Percentiles rank a stretch among this genome's conserved stretches.
Conservation (phyloP, 2,888 invertebrate species). For the Stegophylla sp. region DNA sequence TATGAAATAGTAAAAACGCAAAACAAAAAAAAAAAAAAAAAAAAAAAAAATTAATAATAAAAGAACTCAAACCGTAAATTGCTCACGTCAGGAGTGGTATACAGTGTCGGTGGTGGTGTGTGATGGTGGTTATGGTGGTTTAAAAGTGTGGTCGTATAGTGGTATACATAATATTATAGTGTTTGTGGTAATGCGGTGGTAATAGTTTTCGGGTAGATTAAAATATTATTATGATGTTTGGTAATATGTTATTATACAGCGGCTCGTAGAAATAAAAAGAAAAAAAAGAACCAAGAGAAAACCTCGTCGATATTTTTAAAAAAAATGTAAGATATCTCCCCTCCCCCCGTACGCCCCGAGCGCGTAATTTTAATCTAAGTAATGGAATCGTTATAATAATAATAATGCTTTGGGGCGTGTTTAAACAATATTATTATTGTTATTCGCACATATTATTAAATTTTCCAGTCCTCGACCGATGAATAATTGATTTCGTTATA, state of each 20-base stretch:
- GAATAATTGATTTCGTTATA: neutral
- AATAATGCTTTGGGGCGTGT: neutral
- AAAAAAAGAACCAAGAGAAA: no score
- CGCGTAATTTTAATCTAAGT: no score
- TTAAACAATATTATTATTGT: neutral
- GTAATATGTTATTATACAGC: no score
- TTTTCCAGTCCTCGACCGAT: conserved; percentile 24
- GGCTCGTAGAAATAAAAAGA: no score
- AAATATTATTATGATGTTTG: conserved; percentile 43
- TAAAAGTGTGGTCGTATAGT: neutral
- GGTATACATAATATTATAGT: neutral
- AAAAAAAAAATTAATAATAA: conserved; percentile 23
- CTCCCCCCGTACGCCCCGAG: no score
- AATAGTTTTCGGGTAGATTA: conserved; percentile 8
- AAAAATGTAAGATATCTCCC: no score
- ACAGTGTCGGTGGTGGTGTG: neutral
- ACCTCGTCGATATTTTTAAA: no score
- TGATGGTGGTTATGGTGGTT: conserved; percentile 2
- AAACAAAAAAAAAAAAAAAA: conserved; percentile 29
- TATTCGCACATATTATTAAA: no score
- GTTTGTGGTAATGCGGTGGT: neutral
- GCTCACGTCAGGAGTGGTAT: neutral
- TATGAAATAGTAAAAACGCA: conserved; percentile 33
- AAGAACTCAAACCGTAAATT: conserved; percentile 33
- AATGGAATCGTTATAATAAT: no score